phyloP scores from a whole-genome alignment of 2,797 vertebrate genomes.

The Lacerta viridis region DNA sequence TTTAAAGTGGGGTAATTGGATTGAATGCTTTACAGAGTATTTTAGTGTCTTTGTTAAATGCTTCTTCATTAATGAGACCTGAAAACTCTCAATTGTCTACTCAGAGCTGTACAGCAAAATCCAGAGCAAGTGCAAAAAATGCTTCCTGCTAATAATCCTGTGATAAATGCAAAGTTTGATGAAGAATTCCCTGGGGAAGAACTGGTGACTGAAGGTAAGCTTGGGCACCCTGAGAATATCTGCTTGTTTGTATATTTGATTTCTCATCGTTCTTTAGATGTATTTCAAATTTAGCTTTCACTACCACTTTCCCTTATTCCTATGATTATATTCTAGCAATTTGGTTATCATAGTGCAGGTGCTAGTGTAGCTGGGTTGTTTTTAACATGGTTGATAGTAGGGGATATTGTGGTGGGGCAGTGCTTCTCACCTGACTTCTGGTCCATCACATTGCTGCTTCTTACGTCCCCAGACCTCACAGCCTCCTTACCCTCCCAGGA shows the following conservation, averaged over 20 bases:
- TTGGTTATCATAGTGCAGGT: background rate
- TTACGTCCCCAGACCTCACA: no score
- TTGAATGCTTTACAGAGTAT: background rate
- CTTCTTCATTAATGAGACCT: background rate
- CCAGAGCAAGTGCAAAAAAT: slow-evolving; percentile 80
- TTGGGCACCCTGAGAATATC: background rate
- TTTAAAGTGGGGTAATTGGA: background rate
- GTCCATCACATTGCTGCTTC: no score
- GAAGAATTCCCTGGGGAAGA: slow-evolving; percentile 92
- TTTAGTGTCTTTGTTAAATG: background rate
- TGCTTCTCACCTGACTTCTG: no score
- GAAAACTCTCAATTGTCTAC: slow-evolving; percentile 10
- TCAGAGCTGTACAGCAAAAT: slow-evolving; percentile 79
- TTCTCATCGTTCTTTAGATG: background rate
- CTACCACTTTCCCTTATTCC: background rate
- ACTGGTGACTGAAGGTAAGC: slow-evolving; percentile 87
- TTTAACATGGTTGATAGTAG: background rate
- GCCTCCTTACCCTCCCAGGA: no score
- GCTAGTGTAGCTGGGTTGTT: background rate
- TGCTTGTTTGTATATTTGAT: background rate
- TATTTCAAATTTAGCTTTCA: background rate
- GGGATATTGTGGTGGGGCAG: no score
- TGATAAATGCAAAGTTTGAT: slow-evolving; percentile 88
- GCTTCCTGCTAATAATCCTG: slow-evolving; percentile 86
- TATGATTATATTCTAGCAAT: background rate